phyloP scores from a whole-genome alignment of 2,113 vertebrate species.

The Gambusia holbrooki region DNA sequence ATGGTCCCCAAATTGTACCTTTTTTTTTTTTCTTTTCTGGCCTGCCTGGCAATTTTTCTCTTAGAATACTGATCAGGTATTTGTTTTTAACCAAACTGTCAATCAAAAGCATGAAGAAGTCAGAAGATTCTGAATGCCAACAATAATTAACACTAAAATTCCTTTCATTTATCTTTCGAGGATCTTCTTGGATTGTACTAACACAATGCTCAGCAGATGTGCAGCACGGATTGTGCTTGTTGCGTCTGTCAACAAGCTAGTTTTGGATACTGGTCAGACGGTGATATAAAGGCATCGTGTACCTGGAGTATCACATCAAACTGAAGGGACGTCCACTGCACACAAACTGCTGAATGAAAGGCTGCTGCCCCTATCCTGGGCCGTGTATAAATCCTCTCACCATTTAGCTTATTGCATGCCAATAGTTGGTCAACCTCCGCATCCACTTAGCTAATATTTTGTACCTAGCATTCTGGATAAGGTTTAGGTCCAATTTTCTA shows the following conservation, averaged over 20 bases:
- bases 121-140: conserved; percentile 30
- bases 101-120: conserved; percentile 29
- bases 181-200: conserved; percentile 53
- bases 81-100: conserved; percentile 34
- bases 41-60: conserved; percentile 31
- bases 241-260: conserved; percentile 26
- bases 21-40: conserved; percentile 21
- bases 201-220: conserved; percentile 35
- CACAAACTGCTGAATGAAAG: conserved; percentile 55
- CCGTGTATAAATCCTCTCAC: conserved; percentile 62
- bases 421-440: conserved; percentile 62
- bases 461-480: conserved; percentile 53
- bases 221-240: conserved; percentile 31
- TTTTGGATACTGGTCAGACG: conserved; percentile 9
- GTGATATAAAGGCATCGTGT: conserved; percentile 22
- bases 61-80: conserved; percentile 47
- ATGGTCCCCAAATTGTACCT: conserved; percentile 62
- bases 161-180: conserved; percentile 29
- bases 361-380: conserved; percentile 30
- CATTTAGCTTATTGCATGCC: conserved; percentile 76
- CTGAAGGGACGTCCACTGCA: conserved; percentile 31
- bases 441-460: conserved; percentile 60
- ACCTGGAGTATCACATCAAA: conserved; percentile 32
- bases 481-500: conserved; percentile 56
- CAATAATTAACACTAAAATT: conserved; percentile 28